Evolutionary conservation across 2,888 invertebrate species (phyloP), one percentile per base, ranked within the genome.

Genomic region (Furcula furcula): DNA sequence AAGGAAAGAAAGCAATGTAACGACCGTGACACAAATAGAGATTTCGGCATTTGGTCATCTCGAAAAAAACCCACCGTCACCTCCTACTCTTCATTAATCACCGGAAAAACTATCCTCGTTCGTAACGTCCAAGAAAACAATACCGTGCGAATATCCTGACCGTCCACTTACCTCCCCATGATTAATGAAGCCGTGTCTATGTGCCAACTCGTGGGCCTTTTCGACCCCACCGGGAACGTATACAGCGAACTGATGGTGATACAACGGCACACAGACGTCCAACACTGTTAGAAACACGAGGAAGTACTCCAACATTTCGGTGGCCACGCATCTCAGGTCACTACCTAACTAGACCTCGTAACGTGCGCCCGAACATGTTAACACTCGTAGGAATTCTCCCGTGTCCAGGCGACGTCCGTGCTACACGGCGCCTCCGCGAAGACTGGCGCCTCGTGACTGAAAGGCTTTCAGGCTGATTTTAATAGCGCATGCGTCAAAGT

Each of bases 91-190:
- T 12, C 12, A 26, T 26, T 26, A 26, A 26, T 15, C 14, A 6
- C 14, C 4, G 10, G 7, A 13, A 25, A 13, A 28, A 18, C 11
- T 18, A 11, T 11, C 11, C 6, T 3, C 10, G 16, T 16, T 13
- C 10, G 9, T 18, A 7, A 2, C 28, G 7, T 28, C 11, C 11
- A 16, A 7, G 18, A 28, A 28, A 28, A 28, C 28, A 28, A 18
- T 7, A 50, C n/a, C n/a, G n/a, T n/a, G n/a, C n/a, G n/a, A n/a
- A n/a, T n/a, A n/a, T n/a, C n/a, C n/a, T n/a, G n/a, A n/a, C n/a
- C n/a, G n/a, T n/a, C n/a, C n/a, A 47, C 74, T 72, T 71, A 88
- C 88, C 85, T 87, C 81, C 47, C 88, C 88, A 62, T 88, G 88
- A 59, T 87, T 88, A 57, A 82, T 51, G 65, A 88, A 88, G 39